Evolutionary conservation across 2,888 invertebrate genomes (phyloP).

Genomic region (Odontomyia ornata): DNA sequence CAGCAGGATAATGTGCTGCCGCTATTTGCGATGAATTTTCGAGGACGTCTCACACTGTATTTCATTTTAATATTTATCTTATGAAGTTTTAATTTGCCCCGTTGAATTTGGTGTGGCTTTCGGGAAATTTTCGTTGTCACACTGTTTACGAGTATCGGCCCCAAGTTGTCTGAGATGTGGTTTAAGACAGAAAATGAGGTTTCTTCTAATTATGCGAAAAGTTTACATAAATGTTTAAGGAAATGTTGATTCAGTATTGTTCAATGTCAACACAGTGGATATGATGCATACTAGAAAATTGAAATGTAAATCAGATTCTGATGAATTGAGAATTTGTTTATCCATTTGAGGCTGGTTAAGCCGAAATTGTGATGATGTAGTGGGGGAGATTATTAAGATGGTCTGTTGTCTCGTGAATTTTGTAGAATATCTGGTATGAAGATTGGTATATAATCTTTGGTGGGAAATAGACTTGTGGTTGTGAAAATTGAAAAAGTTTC

Average conservation of each 20-base stretch:
- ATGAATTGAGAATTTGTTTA: background rate
- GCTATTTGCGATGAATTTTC: background rate
- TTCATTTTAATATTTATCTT: constrained; percentile 20
- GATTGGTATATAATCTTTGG: background rate
- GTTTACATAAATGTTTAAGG: background rate
- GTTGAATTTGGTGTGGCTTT: background rate
- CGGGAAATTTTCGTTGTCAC: background rate
- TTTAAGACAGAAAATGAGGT: no score
- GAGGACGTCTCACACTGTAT: no score
- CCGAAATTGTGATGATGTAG: no score
- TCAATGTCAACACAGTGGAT: background rate
- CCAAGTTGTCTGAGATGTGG: no score
- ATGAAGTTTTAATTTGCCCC: constrained; percentile 28
- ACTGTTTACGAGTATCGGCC: no score
- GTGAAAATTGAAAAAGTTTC: background rate
- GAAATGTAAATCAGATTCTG: constrained; percentile 12
- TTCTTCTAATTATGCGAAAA: background rate
- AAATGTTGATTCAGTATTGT: constrained; percentile 10
- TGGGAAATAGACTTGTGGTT: background rate
- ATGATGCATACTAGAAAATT: background rate
- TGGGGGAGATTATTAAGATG: background rate
- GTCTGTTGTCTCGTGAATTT: no score
- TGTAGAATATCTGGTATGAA: no score
- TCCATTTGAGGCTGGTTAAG: background rate
- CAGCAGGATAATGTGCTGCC: background rate